A percentile compares a stretch with the other conserved stretches of the same genome.
phyloP scores from a whole-genome alignment of 1,140 invertebrate genomes.

The Halictus rubicundus region DNA sequence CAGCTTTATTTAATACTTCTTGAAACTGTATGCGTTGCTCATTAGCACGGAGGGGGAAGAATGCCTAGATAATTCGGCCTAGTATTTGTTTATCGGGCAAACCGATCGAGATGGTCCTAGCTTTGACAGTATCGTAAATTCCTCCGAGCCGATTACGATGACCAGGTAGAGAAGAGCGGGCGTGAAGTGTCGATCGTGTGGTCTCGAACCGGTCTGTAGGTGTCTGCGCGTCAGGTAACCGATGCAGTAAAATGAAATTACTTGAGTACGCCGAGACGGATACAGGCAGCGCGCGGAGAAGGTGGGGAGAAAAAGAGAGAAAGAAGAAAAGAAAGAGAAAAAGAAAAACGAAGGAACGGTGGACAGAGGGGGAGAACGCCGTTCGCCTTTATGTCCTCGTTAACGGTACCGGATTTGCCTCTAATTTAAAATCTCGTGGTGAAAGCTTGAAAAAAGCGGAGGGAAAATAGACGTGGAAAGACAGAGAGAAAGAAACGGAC shows the following conservation, averaged over 20 bases:
- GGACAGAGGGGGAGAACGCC: background rate
- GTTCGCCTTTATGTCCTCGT: constrained; percentile 36
- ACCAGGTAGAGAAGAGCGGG: background rate
- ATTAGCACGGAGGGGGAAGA: background rate
- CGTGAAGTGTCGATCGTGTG: constrained; percentile 42
- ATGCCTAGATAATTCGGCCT: background rate
- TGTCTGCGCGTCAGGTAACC: constrained; percentile 43
- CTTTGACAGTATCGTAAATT: constrained; percentile 33
- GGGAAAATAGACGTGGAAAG: background rate
- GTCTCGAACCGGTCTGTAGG: constrained; percentile 39
- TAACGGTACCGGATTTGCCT: constrained; percentile 46
- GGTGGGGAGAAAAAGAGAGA: background rate
- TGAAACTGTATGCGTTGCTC: background rate
- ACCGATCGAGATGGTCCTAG: background rate
- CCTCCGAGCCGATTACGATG: constrained; percentile 45
- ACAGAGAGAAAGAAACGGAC: background rate
- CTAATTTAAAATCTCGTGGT: constrained; percentile 37
- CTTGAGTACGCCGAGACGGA: constrained; percentile 13
- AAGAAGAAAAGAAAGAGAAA: background rate
- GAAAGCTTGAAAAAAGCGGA: background rate
- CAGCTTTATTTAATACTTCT: background rate
- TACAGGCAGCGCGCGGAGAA: background rate
- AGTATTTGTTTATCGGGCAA: background rate
- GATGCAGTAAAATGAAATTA: constrained; percentile 58
- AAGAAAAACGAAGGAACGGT: background rate